These are phyloP conservation scores for Idaea straminata DNA, from an alignment of 2,888 invertebrate species.

Conservation along the genomic window DNA sequence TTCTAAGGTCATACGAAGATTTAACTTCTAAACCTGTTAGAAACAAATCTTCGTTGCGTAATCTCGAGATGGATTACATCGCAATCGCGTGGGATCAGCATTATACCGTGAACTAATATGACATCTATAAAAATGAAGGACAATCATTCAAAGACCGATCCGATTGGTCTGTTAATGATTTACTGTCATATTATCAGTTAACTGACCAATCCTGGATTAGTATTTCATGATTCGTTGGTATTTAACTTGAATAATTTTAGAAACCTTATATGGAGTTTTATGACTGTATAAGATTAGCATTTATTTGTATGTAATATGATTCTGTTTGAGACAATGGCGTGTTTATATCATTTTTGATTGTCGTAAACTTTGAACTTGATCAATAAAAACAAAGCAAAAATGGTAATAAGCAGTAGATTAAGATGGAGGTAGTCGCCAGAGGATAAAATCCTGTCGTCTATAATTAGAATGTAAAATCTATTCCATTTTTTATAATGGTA, in stretches of 20 bases:
- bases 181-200: conserved; percentile 47
- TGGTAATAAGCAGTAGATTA: not conserved
- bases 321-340: not conserved
- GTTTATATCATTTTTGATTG: not conserved
- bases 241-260: conserved; percentile 9
- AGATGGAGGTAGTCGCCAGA: not conserved
- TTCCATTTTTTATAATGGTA: too few species aligned
- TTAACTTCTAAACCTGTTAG: conserved; percentile 53
- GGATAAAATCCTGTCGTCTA: too few species aligned
- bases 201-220: conserved; percentile 26
- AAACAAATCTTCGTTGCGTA: conserved; percentile 55
- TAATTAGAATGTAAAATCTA: too few species aligned
- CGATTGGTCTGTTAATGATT: conserved; percentile 43
- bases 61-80: conserved; percentile 43
- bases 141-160: conserved; percentile 32
- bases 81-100: conserved; percentile 54
- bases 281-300: conserved; percentile 6
- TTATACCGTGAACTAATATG: conserved; percentile 44
- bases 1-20: conserved; percentile 46
- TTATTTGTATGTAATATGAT: not conserved
- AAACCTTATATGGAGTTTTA: conserved; percentile 8
- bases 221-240: conserved; percentile 8
- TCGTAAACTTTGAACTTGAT: not conserved
- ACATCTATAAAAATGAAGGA: conserved; percentile 68
- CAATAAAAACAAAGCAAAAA: not conserved